Evolutionary conservation across 1,140 invertebrate genomes (phyloP).

Genomic region (Agrypnia vestita): DNA sequence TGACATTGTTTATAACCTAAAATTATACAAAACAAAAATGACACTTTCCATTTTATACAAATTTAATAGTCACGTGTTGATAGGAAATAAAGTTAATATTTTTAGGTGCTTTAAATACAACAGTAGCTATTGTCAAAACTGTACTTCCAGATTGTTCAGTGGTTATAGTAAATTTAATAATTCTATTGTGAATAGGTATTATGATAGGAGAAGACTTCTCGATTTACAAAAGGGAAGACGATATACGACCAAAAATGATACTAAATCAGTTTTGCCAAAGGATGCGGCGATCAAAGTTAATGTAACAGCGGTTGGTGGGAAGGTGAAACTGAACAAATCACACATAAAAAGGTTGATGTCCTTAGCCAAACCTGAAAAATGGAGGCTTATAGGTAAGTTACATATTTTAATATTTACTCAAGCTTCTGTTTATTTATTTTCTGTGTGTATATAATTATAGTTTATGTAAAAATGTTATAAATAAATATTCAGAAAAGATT

Average conservation of each 20-base stretch:
- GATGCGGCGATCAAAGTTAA: neutral
- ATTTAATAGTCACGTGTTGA: constrained; percentile 29
- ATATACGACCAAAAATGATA: constrained; percentile 45
- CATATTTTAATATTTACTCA: too few relatives aligned
- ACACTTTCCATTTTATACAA: constrained; percentile 47
- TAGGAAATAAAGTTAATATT: constrained; percentile 43
- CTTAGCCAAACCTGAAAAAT: constrained; percentile 82
- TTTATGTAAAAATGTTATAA: constrained; percentile 27
- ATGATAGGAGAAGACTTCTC: constrained; percentile 44
- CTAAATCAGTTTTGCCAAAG: constrained; percentile 32
- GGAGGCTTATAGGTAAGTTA: constrained; percentile 75
- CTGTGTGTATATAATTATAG: neutral
- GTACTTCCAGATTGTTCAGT: constrained; percentile 67
- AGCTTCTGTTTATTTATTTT: too few relatives aligned
- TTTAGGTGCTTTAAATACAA: constrained; percentile 40
- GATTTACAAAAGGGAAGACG: constrained; percentile 39
- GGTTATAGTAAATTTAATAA: constrained; percentile 62
- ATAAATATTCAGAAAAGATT: neutral
- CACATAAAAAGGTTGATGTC: constrained; percentile 77
- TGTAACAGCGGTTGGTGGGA: constrained; percentile 49
- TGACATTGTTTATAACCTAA: constrained; percentile 30
- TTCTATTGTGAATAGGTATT: constrained; percentile 36
- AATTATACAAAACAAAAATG: constrained; percentile 43
- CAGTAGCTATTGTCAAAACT: constrained; percentile 65
- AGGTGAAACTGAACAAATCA: constrained; percentile 72